Conservation (phyloP, 2,888 invertebrate genomes). For the Melanostoma scalare region DNA sequence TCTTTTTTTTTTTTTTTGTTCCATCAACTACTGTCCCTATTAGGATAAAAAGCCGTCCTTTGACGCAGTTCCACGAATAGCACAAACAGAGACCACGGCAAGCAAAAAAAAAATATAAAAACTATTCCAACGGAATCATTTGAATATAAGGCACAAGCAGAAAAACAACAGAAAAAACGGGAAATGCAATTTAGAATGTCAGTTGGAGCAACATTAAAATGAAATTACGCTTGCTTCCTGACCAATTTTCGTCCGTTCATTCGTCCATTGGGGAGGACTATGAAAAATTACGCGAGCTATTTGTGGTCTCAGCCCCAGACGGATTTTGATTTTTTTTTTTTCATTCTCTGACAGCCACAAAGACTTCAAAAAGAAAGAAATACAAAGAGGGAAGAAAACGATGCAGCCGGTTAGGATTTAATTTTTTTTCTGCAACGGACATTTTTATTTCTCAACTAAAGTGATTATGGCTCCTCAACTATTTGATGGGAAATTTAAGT, state of each 20-base stretch:
- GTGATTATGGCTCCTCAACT: conserved; percentile 35
- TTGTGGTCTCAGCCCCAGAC: conserved; percentile 22
- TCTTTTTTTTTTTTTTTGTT: conserved; percentile 32
- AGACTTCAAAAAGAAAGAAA: conserved; percentile 22
- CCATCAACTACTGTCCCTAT: conserved; percentile 43
- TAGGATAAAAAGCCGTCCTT: conserved; percentile 52
- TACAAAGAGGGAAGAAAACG: conserved; percentile 2
- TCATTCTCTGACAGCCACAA: neutral
- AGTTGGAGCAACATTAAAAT: conserved; percentile 71
- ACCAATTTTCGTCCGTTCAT: conserved; percentile 48
- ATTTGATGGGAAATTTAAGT: conserved; percentile 39
- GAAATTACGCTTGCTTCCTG: conserved; percentile 70
- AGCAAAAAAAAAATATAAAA: conserved; percentile 17
- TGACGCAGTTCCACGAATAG: conserved; percentile 35
- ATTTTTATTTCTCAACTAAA: conserved; percentile 35
- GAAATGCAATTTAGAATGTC: conserved; percentile 71
- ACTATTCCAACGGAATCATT: conserved; percentile 53
- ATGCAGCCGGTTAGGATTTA: conserved; percentile 2
- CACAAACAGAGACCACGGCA: conserved; percentile 10
- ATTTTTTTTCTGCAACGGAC: conserved; percentile 30
- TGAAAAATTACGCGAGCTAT: conserved; percentile 62
- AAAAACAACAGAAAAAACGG: conserved; percentile 23
- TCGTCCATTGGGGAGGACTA: conserved; percentile 35
- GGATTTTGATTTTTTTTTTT: neutral
- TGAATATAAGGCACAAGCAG: conserved; percentile 43